Evolutionary conservation across 2,113 vertebrate genomes (phyloP), one percentile per base, ranked within the genome.

Genomic region (Pitta sordida): DNA sequence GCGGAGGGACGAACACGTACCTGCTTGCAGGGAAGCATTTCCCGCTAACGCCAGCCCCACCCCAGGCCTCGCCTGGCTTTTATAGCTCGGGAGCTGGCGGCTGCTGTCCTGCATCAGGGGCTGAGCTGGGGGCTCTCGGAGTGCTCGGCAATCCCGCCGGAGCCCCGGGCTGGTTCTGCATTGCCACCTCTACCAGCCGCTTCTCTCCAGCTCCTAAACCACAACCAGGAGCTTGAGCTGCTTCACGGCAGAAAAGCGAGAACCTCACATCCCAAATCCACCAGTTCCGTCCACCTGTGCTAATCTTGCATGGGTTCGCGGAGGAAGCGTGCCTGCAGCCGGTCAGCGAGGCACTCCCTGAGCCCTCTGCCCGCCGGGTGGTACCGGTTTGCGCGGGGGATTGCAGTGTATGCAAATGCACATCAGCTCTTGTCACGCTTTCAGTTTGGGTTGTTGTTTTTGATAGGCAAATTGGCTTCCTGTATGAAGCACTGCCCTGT

Each of bases 291-390:
- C 58, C 70, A 11, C 65, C 32, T 83, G 37, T 15, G 78, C 58
- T 9, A 3, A 34, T 11, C 34, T 3, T 3, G n/a, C 51, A 0
- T 30, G 68, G 34, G 64, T 3, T 26, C 22, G 67, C 29, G 7
- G 62, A 16, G 78, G 44, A 30, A 10, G 65, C 9, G 17, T 15
- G 60, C 56, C 44, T 3, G 2, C 82, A 5, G 79, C 20, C 3
- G 3, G 23, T 23, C 15, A 2, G 10, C 32, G 0, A 6, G 71
- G 55, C 70, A 13, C 32, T 41, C 29, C 3, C n/a, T 0, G 71
- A 88, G 77, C 59, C 18, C 4, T 23, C 29, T 3, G 69, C 59
- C 24, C 5, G 60, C 32, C 15, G 69, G 22, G 24, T 7, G 32
- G 63, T 2, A 6, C 67, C 1, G 2, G 20, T 63, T 26, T 74